Evolutionary conservation across 2,888 invertebrate species (phyloP).

Genomic region (Papilio protenor): DNA sequence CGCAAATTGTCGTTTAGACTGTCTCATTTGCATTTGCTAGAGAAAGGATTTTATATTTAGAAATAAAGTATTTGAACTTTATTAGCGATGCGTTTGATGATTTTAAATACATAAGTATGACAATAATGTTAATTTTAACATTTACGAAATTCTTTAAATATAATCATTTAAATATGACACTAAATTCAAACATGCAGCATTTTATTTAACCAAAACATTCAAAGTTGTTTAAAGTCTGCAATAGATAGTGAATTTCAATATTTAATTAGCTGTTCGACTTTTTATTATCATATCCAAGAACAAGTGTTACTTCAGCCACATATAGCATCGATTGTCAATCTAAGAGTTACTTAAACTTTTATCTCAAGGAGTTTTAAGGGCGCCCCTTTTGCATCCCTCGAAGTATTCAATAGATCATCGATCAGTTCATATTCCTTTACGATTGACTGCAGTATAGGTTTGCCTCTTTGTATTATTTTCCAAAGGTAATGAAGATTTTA

Average conservation of each 20-base stretch:
- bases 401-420: no score
- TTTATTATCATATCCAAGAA: no score
- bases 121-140: conserved; percentile 3
- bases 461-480: neutral
- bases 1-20: conserved; percentile 21
- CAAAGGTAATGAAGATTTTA: conserved; percentile 21
- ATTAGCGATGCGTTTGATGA: neutral
- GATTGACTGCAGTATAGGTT: neutral
- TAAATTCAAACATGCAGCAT: neutral
- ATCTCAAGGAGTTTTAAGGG: no score
- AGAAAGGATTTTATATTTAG: conserved; percentile 17
- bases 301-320: no score
- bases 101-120: neutral
- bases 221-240: neutral
- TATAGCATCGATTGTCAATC: no score
- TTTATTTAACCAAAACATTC: neutral
- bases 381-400: no score
- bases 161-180: neutral
- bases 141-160: neutral
- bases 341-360: no score
- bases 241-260: no score
- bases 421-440: no score
- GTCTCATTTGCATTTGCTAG: conserved; percentile 24
- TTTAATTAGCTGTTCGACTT: no score
- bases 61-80: neutral